These are phyloP conservation scores for Brenthis ino DNA, from an alignment of 2,888 invertebrate genomes.

Conservation along the genomic window DNA sequence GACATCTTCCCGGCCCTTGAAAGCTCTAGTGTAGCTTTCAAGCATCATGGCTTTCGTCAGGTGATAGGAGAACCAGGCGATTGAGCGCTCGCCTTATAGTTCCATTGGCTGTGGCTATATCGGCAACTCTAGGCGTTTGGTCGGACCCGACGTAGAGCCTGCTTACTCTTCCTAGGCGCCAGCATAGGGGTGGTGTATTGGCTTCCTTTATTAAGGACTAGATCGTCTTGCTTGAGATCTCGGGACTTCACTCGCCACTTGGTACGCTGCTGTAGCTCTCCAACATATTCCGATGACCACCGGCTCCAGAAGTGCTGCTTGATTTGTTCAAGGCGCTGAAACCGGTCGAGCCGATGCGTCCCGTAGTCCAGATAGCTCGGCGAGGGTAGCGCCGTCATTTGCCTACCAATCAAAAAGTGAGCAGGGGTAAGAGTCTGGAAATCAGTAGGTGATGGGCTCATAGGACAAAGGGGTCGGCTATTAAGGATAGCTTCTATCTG, in stretches of 20 bases:
- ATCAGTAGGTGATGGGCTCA: not conserved
- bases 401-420: constrained; percentile 9
- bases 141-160: constrained; percentile 22
- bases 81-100: too few species aligned
- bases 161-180: constrained; percentile 31
- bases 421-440: not conserved
- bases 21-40: not conserved
- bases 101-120: too few species aligned
- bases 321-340: constrained; percentile 6
- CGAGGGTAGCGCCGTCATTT: not conserved
- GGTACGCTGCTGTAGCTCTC: constrained; percentile 28
- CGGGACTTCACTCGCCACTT: constrained; percentile 25
- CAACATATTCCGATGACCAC: constrained; percentile 34
- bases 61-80: too few species aligned
- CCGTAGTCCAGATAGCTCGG: not conserved
- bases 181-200: constrained; percentile 16
- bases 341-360: not conserved
- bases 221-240: not conserved
- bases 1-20: not conserved
- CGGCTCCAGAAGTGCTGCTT: constrained; percentile 35
- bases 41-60: not conserved
- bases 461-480: not conserved
- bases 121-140: too few species aligned
- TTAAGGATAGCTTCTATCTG: not conserved
- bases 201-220: constrained; percentile 8